A percentile compares a stretch with the other conserved stretches of the same genome.
Conservation (phyloP, 2,797 vertebrate species). For the Simalia tracyae region DNA sequence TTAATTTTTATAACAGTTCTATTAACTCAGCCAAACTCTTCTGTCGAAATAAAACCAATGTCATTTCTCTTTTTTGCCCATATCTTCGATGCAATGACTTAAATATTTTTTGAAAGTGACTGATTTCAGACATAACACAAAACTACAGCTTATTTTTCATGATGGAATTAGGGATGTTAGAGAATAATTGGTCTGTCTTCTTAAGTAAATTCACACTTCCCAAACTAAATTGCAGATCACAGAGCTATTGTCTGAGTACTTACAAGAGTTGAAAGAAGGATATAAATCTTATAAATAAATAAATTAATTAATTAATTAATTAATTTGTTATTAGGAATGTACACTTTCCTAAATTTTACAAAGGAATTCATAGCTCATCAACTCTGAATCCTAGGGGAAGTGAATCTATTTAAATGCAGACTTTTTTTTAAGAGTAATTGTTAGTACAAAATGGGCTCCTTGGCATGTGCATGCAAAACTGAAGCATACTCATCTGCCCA, state of each 20-base stretch:
- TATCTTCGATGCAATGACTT: not conserved
- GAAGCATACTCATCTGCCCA: not conserved
- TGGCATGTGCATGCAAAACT: not conserved
- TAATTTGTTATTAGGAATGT: not conserved
- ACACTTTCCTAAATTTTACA: not conserved
- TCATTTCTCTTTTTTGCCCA: not conserved
- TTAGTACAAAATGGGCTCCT: not conserved
- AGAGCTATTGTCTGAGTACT: not conserved
- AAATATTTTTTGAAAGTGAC: not conserved
- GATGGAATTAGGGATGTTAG: not conserved
- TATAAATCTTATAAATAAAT: not conserved
- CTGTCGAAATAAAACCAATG: not conserved
- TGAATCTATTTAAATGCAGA: no score
- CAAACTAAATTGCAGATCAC: not conserved
- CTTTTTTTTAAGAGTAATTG: not conserved
- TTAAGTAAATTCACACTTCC: not conserved
- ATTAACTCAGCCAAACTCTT: not conserved
- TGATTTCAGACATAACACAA: not conserved
- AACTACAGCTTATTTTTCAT: not conserved
- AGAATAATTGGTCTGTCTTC: not conserved
- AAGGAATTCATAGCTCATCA: not conserved
- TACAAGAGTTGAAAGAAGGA: not conserved
- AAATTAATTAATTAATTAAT: no score
- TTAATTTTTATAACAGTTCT: not conserved
- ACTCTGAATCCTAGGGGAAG: not conserved